Evolutionary conservation across 2,113 vertebrate genomes (phyloP), one percentile per base, ranked within the genome.

Genomic region (Dendrocopos noguchii): DNA sequence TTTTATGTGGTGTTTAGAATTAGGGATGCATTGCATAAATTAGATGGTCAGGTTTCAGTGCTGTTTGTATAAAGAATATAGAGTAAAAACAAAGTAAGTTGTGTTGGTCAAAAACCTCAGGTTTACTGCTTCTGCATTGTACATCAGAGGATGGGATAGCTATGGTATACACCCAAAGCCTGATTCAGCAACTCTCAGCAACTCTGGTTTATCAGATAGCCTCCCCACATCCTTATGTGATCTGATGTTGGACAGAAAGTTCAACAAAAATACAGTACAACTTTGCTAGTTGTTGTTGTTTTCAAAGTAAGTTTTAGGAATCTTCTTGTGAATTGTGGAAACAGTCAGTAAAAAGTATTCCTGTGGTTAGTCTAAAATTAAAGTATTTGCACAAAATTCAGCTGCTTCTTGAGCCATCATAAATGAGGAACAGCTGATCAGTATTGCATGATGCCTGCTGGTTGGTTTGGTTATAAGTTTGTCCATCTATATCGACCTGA

Each of bases 41-140:
- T 84, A 92, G 75, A 87, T 87, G 74, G 19, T 94, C 91, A 70
- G 31, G 34, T 97, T 97, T 95, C 90, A 88, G 44, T 88, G 59
- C 46, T 82, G n/a, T 82, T 75, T 94, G 79, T 90, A 57, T 68
- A 74, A 91, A 76, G 65, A 93, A 63, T 29, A 74, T 31, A 55
- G 12, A 47, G n/a, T 34, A 56, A 70, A 12, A 13, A 70, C 75
- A 55, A 15, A 25, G 10, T 39, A 39, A 28, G 0, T 12, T 39
- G 47, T 73, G 12, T 57, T 85, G 5, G 44, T 78, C 33, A 83
- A 55, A 92, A 89, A 65, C 14, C 10, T 50, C 12, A 19, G 44
- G 8, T 86, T 94, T 86, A 15, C 53, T 78, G 25, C 24, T 56
- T 53, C 47, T 68, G 10, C 24, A 18, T 12, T 61, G 65, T 19